Base-by-base conservation (phyloP, 2,797 vertebrate species). In the Garrulus glandarius region DNA sequence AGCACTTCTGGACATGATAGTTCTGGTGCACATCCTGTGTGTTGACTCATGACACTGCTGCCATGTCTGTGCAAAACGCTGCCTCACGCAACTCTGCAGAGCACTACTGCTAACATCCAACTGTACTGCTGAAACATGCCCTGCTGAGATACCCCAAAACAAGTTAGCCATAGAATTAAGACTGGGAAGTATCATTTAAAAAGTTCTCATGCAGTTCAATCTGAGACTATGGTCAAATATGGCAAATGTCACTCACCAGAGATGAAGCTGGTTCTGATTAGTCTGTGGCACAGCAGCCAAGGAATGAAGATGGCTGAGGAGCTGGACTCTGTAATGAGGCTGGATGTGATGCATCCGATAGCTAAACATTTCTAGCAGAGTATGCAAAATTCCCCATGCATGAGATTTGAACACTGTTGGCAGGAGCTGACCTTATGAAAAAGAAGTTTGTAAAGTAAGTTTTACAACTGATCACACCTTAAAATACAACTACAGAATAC, bases 311-410 rank as follows among this genome's bases (percentile, higher is more conserved):
- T 99, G 99, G 91, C 99, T 99, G 69, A 99, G 98, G 10, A 99
- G 98, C 97, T 99, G 99, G 56, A 99, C 99, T 79, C 99, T 97
- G 97, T 99, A 99, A 95, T 99, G 99, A 6, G 99, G 99, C 97
- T 99, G 99, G 91, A 99, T 99, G 96, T 99, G 99, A 92, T 99
- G 99, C 99, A 99, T 99, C 84, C 99, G 98, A 97, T 99, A 99
- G 97, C 99, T 99, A 95, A 99, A 99, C 99, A 99, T 99, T 98
- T 99, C 99, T 88, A 99, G 98, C 24, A 99, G 97, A 0, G 99
- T 99, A 96, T 99, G 99, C 87, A 99, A 98, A 96, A 99, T 99
- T 63, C 99, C 99, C 99, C 99, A 99, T 0, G 99, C 99, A 0
- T 99, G 99, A 72, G 98, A 99, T 95, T 99, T 99, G 79, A 99